phyloP scores from a whole-genome alignment of 2,797 vertebrate genomes.

The Hemibagrus guttatus region DNA sequence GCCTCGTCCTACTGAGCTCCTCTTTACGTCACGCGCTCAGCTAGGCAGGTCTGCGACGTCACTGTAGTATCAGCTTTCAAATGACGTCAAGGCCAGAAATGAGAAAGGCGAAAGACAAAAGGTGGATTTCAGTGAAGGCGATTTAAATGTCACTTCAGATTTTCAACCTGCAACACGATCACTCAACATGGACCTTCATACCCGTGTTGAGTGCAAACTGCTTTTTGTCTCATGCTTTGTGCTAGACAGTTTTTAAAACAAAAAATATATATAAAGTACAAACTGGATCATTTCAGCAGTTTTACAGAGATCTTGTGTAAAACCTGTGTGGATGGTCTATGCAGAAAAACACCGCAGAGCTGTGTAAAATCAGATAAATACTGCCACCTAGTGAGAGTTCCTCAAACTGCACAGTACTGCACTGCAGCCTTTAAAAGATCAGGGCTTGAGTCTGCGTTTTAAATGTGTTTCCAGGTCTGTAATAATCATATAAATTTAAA shows the following conservation, averaged over 20 bases:
- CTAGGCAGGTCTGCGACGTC: slow-evolving; percentile 25
- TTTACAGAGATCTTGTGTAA: neutral
- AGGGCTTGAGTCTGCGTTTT: neutral
- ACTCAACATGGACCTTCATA: neutral
- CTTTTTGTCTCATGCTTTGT: neutral
- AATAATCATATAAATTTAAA: neutral
- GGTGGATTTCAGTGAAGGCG: neutral
- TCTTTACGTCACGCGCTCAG: slow-evolving; percentile 31
- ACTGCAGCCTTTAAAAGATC: neutral
- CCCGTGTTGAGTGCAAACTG: neutral
- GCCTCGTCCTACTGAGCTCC: neutral
- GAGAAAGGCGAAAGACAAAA: neutral
- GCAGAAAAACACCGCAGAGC: neutral
- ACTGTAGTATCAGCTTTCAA: slow-evolving; percentile 29
- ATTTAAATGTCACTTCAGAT: neutral
- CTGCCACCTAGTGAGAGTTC: slow-evolving; percentile 1
- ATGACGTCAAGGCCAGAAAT: slow-evolving; percentile 23
- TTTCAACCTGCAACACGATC: neutral
- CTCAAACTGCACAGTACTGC: neutral
- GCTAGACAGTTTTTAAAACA: neutral
- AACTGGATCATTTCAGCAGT: neutral
- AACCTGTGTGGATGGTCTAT: neutral
- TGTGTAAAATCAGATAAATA: neutral
- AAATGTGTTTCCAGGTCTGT: neutral
- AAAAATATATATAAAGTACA: neutral